phyloP scores from a whole-genome alignment of 2,113 vertebrate genomes.

The Epinephelus cyanopodus region DNA sequence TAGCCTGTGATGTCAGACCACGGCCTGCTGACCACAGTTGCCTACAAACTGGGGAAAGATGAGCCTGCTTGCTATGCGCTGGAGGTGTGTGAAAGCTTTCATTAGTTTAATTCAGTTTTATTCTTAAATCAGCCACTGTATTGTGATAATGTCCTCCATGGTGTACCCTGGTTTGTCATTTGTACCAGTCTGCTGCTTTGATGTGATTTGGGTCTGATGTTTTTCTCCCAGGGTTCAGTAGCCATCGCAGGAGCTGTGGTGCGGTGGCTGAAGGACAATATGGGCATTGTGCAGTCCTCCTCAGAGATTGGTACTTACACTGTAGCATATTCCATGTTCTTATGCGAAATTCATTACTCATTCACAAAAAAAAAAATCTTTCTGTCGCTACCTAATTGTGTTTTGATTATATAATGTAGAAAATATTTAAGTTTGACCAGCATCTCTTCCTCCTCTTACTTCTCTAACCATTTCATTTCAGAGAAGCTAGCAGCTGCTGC shows the following conservation, averaged over 20 bases:
- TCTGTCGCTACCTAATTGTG: background rate
- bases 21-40: slow-evolving; percentile 95
- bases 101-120: background rate
- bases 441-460: background rate
- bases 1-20: slow-evolving; percentile 92
- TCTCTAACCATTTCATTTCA: slow-evolving; percentile 65
- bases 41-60: slow-evolving; percentile 94
- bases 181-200: background rate
- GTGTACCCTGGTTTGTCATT: background rate
- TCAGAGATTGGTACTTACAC: slow-evolving; percentile 89
- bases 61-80: slow-evolving; percentile 90
- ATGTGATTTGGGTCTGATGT: background rate
- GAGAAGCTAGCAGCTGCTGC: slow-evolving; percentile 93
- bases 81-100: slow-evolving; percentile 83
- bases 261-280: slow-evolving; percentile 96
- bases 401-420: background rate
- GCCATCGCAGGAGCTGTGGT: slow-evolving; percentile 97
- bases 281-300: slow-evolving; percentile 90
- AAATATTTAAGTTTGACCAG: background rate
- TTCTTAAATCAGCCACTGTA: background rate
- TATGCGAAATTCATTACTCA: background rate
- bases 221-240: slow-evolving; percentile 91
- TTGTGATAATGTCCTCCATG: too few relatives aligned
- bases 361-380: too few relatives aligned
- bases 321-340: background rate